Conservation (phyloP, 30 jellyfish, hydroid and myxozoan species). For the Sanderia malayensis region DNA sequence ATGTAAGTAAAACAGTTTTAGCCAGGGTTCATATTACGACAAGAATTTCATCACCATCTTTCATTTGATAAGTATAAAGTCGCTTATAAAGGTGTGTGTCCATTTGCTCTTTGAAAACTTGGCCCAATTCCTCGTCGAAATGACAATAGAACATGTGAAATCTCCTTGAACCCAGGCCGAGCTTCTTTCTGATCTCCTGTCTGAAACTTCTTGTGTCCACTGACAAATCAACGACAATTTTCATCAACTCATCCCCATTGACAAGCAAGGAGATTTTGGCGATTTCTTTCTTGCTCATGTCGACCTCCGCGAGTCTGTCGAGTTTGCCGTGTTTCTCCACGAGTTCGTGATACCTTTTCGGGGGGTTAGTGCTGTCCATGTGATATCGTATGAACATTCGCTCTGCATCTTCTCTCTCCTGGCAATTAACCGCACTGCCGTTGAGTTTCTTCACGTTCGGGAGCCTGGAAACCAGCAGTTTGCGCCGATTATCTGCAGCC, state of each 20-base stretch:
- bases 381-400: conserved; percentile 75
- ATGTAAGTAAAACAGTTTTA: too few species aligned
- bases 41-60: conserved; percentile 54
- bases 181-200: conserved; percentile 16
- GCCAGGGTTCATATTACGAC: too few species aligned
- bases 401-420: conserved; percentile 90
- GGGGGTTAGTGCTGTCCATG: conserved; percentile 62
- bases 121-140: neutral
- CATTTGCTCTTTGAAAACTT: conserved; percentile 9
- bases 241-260: conserved; percentile 19
- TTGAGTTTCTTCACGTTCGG: conserved; percentile 75
- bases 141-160: conserved; percentile 29
- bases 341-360: conserved; percentile 77
- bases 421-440: conserved; percentile 58
- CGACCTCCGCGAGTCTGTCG: conserved; percentile 77
- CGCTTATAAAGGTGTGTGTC: neutral
- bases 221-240: conserved; percentile 40
- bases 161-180: conserved; percentile 34
- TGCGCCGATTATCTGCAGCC: conserved; percentile 51
- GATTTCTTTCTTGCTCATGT: conserved; percentile 36
- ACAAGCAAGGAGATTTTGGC: conserved; percentile 4
- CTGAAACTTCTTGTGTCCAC: conserved; percentile 6
- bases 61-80: conserved; percentile 19
- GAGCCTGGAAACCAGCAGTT: conserved; percentile 62
- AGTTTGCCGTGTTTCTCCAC: conserved; percentile 71